Conservation (phyloP, 2,113 vertebrate species). For the Melanerpes formicivorus region DNA sequence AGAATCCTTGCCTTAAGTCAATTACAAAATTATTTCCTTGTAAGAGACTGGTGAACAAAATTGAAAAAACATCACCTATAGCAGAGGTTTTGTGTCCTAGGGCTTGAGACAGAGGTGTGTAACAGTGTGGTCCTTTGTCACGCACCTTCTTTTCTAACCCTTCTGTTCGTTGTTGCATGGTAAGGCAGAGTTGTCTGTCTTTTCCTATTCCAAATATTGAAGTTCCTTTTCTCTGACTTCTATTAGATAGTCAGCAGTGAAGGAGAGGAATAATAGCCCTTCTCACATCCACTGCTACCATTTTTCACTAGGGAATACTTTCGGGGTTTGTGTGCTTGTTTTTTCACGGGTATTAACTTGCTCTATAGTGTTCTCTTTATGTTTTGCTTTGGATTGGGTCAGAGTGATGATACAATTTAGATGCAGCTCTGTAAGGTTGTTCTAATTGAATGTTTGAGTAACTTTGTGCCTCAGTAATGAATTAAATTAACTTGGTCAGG, state of each 20-base stretch:
- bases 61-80: not conserved
- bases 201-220: not conserved
- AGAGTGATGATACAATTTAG: constrained; percentile 41
- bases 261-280: constrained; percentile 15
- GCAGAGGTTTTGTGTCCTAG: not conserved
- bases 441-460: constrained; percentile 35
- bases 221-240: not conserved
- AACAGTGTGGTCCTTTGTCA: not conserved
- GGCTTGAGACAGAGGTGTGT: not conserved
- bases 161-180: not conserved
- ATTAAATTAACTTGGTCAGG: constrained; percentile 28
- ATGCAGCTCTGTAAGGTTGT: constrained; percentile 11
- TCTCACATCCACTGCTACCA: constrained; percentile 3
- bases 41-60: not conserved
- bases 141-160: not conserved
- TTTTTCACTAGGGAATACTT: constrained; percentile 35
- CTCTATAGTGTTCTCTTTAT: constrained; percentile 12
- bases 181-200: not conserved
- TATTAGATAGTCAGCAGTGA: constrained; percentile 13
- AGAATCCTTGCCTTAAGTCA: constrained; percentile 18
- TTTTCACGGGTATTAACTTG: constrained; percentile 56
- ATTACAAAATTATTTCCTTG: not conserved
- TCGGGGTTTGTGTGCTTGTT: constrained; percentile 20
- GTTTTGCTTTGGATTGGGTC: constrained; percentile 38
- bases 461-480: not conserved